Base-by-base conservation (phyloP, 2,113 vertebrate species). In the Oreochromis tanganicae region DNA sequence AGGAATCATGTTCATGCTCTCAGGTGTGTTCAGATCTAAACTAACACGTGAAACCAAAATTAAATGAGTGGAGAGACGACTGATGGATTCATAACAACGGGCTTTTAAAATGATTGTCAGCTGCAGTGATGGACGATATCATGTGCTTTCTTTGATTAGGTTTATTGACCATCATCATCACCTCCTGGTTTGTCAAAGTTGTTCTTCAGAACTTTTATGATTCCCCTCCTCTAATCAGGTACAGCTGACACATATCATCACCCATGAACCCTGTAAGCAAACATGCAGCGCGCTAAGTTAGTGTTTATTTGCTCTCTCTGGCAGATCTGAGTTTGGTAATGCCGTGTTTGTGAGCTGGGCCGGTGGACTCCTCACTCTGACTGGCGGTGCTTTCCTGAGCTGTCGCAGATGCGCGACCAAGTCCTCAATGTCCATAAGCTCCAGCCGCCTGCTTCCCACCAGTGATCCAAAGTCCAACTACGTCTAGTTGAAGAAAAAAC, bases 301-400 rank as follows among this genome's bases (percentile, higher is more conserved):
- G 9, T n/a, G 7, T 78, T 6, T 24, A 4, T 66, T 9, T 50
- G 19, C 79, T 81, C 79, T 84, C n/a, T 11, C 55, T n/a, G 61
- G 9, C 82, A 98, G 97, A 78, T 97, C 94, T 89, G 98, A 98
- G 86, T 98, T 99, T 88, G 98, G 98, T 10, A 96, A 95, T 2
- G 98, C 98, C 17, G 96, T 98, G 75, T 98, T 98, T 88, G 95
- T 97, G 9, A 98, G 98, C 83, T 98, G 97, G 97, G 96, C 94
- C 12, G 98, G 97, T 6, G 95, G 97, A 85, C 88, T 97, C 56
- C 95, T 99, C 90, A 96, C 94, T 19, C 80, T 97, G 5, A 87
- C 97, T 6, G 98, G 98, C 1, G 98, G 98, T 0, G 68, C 90
- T 68, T 96, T 98, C 89, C 96, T 99, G 46, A 96, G 96, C 92